These are phyloP conservation scores for Eretmochelys imbricata DNA, from an alignment of 2,113 vertebrate genomes.

Conservation along the genomic window DNA sequence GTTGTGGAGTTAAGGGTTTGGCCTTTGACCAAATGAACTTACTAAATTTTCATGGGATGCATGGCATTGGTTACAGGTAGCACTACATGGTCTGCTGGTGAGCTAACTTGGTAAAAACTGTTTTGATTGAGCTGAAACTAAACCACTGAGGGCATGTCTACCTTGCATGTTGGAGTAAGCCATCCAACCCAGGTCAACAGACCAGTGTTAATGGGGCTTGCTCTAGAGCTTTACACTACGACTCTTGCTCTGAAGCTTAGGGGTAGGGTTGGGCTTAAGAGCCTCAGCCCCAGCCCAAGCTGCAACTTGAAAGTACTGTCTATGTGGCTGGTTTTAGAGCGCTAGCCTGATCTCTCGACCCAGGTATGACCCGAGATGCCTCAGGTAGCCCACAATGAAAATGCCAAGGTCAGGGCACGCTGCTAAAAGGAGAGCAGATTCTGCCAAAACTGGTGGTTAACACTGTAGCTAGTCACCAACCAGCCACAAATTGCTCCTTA, in stretches of 20 bases:
- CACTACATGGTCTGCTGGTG: neutral
- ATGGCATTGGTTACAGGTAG: neutral
- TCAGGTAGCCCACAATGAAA: too few species aligned
- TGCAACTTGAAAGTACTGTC: neutral
- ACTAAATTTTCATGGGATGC: neutral
- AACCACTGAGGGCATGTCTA: neutral
- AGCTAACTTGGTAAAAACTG: neutral
- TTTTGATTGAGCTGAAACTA: neutral
- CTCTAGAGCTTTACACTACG: neutral
- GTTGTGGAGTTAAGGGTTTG: neutral
- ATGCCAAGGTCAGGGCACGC: too few species aligned
- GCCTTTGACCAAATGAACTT: neutral
- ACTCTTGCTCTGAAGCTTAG: neutral
- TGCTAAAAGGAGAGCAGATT: too few species aligned
- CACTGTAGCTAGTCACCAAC: too few species aligned
- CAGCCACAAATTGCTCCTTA: too few species aligned
- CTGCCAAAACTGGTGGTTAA: too few species aligned
- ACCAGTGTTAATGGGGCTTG: neutral
- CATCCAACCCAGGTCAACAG: neutral
- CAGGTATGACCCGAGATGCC: too few species aligned
- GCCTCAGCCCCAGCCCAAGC: neutral
- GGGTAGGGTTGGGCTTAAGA: neutral
- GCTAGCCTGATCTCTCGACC: neutral
- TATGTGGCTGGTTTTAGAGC: neutral
- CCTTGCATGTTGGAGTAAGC: neutral